Evolutionary conservation across 2,888 invertebrate genomes (phyloP), one percentile per base, ranked within the genome.

Genomic region (Leptinotarsa juncta): DNA sequence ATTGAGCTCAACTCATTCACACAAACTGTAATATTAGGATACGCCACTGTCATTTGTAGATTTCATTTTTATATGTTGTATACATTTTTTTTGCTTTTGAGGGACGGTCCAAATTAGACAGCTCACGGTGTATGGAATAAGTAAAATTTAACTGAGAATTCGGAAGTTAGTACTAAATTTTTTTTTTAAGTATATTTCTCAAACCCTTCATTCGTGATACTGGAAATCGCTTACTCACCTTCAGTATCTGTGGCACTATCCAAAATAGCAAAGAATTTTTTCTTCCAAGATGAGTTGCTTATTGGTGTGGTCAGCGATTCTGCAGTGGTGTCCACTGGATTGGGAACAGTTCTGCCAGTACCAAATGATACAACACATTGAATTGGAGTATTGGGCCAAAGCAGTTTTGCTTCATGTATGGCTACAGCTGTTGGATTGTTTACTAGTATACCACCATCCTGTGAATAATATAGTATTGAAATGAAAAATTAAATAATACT

Each of bases 351-450:
- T 76, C 92, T 89, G 32, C 94, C 94, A 3, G 96, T 97, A 53
- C 97, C 97, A 70, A 96, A 91, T 0, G 96, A 96, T 65, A 97
- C 90, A 0, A 97, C 92, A 83, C 95, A 94, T 79, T 93, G 93
- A 65, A 97, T 89, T 0, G 91, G 90, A 74, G 89, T 91, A 57
- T 92, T 90, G 0, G 96, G 96, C 94, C 94, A 97, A 65, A 97
- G 87, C 51, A 94, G 90, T 80, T 93, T 93, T 0, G 96, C 94
- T 88, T 97, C 97, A 85, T 96, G 96, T 62, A 97, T 90, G 0
- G 95, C 97, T 10, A 97, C 92, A 3, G 95, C 95, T 15, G 96
- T 93, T 0, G 97, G 97, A 88, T 97, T 97, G 89, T 97, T 97
- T 15, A 94, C 93, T 86, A 96, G 89, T 82, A 96, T 92, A 48